phyloP scores from a whole-genome alignment of 2,888 invertebrate genomes.

The Ectobius pallidus region DNA sequence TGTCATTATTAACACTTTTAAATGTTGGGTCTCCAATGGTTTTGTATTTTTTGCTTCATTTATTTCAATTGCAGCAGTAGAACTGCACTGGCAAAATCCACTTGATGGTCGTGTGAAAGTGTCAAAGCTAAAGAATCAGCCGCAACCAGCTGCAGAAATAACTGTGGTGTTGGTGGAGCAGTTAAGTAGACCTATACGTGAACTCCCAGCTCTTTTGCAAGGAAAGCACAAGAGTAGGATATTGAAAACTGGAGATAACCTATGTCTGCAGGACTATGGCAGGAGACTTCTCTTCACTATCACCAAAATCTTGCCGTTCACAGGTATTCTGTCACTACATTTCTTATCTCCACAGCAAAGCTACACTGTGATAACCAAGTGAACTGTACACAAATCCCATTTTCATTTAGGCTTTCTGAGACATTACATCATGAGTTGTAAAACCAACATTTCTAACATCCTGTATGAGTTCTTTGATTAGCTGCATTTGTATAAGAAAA shows the following conservation, averaged over 20 bases:
- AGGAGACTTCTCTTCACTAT: conserved; percentile 56
- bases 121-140: conserved; percentile 8
- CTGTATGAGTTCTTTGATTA: no score
- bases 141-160: conserved; percentile 36
- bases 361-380: no score
- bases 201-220: conserved; percentile 44
- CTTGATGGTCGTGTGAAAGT: conserved; percentile 26
- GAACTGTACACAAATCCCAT: no score
- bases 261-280: conserved; percentile 57
- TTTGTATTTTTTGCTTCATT: no score
- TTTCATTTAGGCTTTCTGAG: no score
- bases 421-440: no score
- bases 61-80: conserved; percentile 48
- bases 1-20: no score
- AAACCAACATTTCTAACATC: no score
- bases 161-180: background rate
- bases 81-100: conserved; percentile 44
- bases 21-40: no score
- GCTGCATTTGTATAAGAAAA: no score
- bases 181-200: background rate
- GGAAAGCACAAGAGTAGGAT: conserved; percentile 51
- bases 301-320: conserved; percentile 46
- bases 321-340: no score
- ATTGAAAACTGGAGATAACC: conserved; percentile 53
- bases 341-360: no score